Evolutionary conservation across 2,113 vertebrate species (phyloP), one percentile per base, ranked within the genome.

Genomic region (Lanius collurio): DNA sequence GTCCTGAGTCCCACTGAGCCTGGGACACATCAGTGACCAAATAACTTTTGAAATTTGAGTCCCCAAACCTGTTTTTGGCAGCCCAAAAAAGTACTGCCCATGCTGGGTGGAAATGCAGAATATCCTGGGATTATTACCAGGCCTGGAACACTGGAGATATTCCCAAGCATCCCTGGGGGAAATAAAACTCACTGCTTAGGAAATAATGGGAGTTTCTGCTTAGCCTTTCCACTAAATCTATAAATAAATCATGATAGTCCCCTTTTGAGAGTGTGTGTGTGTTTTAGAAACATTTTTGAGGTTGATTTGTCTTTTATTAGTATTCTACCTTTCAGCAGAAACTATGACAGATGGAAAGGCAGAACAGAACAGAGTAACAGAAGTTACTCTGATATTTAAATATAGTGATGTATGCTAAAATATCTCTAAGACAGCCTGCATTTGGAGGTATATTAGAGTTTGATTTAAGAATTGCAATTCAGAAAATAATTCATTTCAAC

Each of bases 391-490:
- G 87, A 19, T 75, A 78, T 92, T 93, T 86, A 82, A 93, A 78
- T 81, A 49, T n/a, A 50, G 52, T 75, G 84, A 56, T 41, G 17
- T 8, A 35, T 79, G 74, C 39, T 87, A 44, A 47, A 85, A 81
- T 87, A 21, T 79, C n/a, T 37, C 8, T 31, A 56, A 78, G 26
- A 23, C 65, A 83, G 44, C 5, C 23, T 80, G 18, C 21, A 10
- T 68, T 82, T 6, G 11, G 33, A 87, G 64, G 35, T 30, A 15
- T 47, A 33, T 39, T 83, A 53, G 46, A 28, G 16, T 55, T 87
- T 92, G 57, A 89, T 80, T 76, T 93, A 91, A 88, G 64, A 60
- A 70, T 81, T 76, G 37, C 22, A 59, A 90, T 62, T 41, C 31
- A 87, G 74, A 87, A 74, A 89, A 65, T 26, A 88, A 88, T 69